A percentile compares a stretch with the other conserved stretches of the same genome.
Conservation (phyloP, 2,888 invertebrate species). For the Norana najaformis region DNA sequence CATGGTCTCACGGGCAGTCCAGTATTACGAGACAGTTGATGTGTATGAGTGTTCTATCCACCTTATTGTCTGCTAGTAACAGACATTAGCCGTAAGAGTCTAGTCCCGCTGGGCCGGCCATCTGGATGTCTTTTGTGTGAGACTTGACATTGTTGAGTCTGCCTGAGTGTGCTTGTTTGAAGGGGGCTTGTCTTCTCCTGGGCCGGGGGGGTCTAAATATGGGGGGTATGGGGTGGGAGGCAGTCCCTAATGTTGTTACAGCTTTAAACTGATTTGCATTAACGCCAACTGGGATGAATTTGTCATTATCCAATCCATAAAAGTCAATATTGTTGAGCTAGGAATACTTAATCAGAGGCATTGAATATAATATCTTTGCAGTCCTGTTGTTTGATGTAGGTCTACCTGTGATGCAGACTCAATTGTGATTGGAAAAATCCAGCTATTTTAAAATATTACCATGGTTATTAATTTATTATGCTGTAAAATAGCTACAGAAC, state of each 20-base stretch:
- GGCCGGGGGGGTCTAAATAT: neutral
- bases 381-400: neutral
- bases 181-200: neutral
- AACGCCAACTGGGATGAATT: neutral
- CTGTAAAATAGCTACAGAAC: neutral
- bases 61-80: neutral
- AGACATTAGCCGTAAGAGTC: neutral
- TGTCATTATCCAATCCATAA: neutral
- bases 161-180: neutral
- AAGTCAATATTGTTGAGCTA: conserved; percentile 13
- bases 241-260: neutral
- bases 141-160: neutral
- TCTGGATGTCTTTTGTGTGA: neutral
- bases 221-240: neutral
- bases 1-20: neutral
- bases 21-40: neutral
- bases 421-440: neutral
- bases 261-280: conserved; percentile 13
- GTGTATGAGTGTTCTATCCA: neutral
- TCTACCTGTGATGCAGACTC: neutral
- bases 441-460: neutral
- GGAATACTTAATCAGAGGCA: neutral
- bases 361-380: neutral
- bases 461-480: neutral
- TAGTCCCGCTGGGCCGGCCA: neutral